phyloP scores from a whole-genome alignment of 1,140 invertebrate genomes.

The Drosophila sucinea region DNA sequence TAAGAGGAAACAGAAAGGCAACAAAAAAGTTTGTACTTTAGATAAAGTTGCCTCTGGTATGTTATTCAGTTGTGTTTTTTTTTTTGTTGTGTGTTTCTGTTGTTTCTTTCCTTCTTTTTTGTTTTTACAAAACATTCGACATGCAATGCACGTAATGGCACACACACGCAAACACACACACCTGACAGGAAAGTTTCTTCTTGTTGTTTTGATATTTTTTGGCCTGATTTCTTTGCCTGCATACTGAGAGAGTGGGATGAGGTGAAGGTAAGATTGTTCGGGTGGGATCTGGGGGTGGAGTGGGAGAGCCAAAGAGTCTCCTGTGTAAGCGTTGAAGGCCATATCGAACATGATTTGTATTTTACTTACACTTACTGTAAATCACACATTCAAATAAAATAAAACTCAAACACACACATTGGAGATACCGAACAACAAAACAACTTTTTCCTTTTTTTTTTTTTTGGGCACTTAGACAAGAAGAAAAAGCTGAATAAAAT shows the following conservation, averaged over 20 bases:
- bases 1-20: not conserved
- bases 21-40: conserved; percentile 23
- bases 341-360: conserved; percentile 27
- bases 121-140: conserved; percentile 19
- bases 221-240: conserved; percentile 4
- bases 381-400: conserved; percentile 24
- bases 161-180: conserved; percentile 11
- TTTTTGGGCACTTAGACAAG: conserved; percentile 24
- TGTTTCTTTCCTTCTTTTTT: not conserved
- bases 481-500: conserved; percentile 7
- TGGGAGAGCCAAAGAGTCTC: conserved; percentile 4
- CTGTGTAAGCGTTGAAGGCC: conserved; percentile 11
- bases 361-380: conserved; percentile 14
- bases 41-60: conserved; percentile 21
- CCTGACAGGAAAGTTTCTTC: conserved; percentile 17
- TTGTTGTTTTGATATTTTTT: conserved; percentile 25
- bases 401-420: conserved; percentile 4
- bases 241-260: not conserved
- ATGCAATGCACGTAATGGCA: conserved; percentile 22
- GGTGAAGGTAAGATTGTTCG: not conserved
- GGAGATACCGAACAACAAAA: conserved; percentile 4
- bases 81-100: not conserved
- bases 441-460: not conserved
- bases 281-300: not conserved
- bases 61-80: conserved; percentile 11